A percentile compares a stretch with the other conserved stretches of the same genome.
phyloP scores from a whole-genome alignment of 2,797 vertebrate genomes.

The Acrocephalus scirpaceus region DNA sequence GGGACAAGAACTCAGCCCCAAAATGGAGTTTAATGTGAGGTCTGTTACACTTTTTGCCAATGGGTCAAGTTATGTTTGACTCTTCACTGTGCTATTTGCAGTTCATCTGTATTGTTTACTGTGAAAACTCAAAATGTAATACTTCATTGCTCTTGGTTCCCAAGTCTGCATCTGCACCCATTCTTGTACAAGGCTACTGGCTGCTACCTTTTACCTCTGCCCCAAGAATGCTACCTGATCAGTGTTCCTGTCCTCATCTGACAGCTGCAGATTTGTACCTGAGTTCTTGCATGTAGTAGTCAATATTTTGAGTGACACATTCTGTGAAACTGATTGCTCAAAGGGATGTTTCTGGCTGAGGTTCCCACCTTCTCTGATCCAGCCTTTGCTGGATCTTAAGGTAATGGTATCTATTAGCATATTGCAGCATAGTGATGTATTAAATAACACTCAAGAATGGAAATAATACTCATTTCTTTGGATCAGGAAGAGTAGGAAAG shows the following conservation, averaged over 20 bases:
- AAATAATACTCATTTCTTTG: not conserved
- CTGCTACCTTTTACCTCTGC: not conserved
- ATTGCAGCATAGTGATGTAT: constrained; percentile 14
- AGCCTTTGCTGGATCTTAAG: not conserved
- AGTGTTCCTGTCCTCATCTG: not conserved
- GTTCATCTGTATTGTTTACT: not conserved
- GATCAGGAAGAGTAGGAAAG: not conserved
- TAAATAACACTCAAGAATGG: not conserved
- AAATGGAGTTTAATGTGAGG: not conserved
- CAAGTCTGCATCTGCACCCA: not conserved
- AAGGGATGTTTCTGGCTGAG: not conserved
- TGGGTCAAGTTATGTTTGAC: not conserved
- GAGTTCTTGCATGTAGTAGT: not conserved
- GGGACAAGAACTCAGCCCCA: not conserved
- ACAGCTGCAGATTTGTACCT: not conserved
- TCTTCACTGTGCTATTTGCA: not conserved
- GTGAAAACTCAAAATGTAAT: not conserved
- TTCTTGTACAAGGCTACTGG: not conserved
- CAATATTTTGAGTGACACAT: not conserved
- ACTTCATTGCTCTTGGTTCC: not conserved
- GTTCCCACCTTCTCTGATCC: not conserved
- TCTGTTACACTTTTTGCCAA: not conserved
- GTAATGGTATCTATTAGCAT: not conserved
- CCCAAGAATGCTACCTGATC: not conserved
- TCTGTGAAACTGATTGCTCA: not conserved